These are phyloP conservation scores for Siniperca scherzeri DNA, from an alignment of 2,797 vertebrate species.

Conservation along the genomic window DNA sequence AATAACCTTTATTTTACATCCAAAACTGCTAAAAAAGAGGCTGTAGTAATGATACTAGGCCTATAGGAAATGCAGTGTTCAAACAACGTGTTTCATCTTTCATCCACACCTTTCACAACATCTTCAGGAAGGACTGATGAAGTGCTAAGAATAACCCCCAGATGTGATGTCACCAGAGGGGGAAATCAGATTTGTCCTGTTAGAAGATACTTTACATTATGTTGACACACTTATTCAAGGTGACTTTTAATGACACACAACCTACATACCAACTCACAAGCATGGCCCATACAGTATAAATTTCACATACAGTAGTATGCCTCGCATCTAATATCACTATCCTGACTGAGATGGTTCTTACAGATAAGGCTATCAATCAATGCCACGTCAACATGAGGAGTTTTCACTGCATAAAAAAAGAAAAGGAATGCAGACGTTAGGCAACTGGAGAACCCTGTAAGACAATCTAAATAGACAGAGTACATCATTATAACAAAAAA, in stretches of 20 bases:
- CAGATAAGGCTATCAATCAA: slow-evolving; percentile 51
- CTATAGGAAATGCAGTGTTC: slow-evolving; percentile 21
- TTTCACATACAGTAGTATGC: slow-evolving; percentile 23
- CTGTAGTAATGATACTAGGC: background rate
- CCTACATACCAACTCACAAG: slow-evolving; percentile 50
- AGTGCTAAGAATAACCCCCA: slow-evolving; percentile 80
- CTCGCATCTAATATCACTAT: slow-evolving; percentile 19
- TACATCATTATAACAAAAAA: slow-evolving; percentile 13
- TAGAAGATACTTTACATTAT: slow-evolving; percentile 75
- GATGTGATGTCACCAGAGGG: slow-evolving; percentile 74
- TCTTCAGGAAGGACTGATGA: slow-evolving; percentile 66
- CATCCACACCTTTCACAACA: slow-evolving; percentile 50
- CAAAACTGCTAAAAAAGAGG: slow-evolving; percentile 1
- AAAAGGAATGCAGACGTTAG: slow-evolving; percentile 18
- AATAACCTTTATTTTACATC: slow-evolving; percentile 34
- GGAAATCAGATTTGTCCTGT: slow-evolving; percentile 72
- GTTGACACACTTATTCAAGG: slow-evolving; percentile 84
- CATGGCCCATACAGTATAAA: slow-evolving; percentile 18
- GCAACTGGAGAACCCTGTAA: background rate
- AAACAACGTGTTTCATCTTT: slow-evolving; percentile 41
- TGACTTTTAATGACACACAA: slow-evolving; percentile 79
- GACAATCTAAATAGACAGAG: background rate
- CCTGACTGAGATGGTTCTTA: slow-evolving; percentile 14
- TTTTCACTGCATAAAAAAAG: slow-evolving; percentile 31
- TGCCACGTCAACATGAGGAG: slow-evolving; percentile 14